A percentile compares a stretch with the other conserved stretches of the same genome.
Evolutionary conservation across 2,888 invertebrate genomes (phyloP).

Genomic region (Tinea pellionella): DNA sequence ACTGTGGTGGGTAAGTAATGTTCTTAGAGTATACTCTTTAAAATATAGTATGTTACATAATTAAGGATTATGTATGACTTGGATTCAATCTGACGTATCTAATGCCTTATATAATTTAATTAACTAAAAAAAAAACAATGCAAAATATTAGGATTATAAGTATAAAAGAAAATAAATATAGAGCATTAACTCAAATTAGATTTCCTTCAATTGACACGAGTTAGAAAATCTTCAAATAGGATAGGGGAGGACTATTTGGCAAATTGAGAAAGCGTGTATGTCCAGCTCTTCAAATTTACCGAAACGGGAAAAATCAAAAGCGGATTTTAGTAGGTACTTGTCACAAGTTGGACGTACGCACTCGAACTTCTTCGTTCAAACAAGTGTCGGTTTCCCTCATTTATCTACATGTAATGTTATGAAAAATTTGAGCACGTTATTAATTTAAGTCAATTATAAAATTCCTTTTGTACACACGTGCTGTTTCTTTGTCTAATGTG

Average conservation of each 20-base stretch:
- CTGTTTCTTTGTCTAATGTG: too few species aligned
- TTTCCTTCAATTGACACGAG: neutral
- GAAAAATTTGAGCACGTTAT: too few species aligned
- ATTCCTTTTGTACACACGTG: too few species aligned
- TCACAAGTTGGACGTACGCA: conserved; percentile 24
- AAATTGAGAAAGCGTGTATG: conserved; percentile 55
- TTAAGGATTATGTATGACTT: too few species aligned
- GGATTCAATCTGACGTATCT: too few species aligned
- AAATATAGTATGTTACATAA: too few species aligned
- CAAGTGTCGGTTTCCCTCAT: neutral
- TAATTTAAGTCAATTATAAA: too few species aligned
- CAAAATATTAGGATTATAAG: neutral
- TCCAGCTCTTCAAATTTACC: conserved; percentile 29
- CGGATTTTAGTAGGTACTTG: neutral
- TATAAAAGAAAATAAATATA: neutral
- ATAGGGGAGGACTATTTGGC: conserved; percentile 33
- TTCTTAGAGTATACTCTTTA: too few species aligned
- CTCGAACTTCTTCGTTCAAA: conserved; percentile 20
- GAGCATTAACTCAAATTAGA: neutral
- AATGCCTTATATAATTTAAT: too few species aligned
- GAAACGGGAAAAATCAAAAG: conserved; percentile 47
- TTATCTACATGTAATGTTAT: too few species aligned
- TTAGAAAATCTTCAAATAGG: neutral
- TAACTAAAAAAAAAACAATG: too few species aligned
- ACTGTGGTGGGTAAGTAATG: too few species aligned